These are phyloP conservation scores for Malacosoma neustria DNA, from an alignment of 2,888 invertebrate genomes.

Conservation along the genomic window DNA sequence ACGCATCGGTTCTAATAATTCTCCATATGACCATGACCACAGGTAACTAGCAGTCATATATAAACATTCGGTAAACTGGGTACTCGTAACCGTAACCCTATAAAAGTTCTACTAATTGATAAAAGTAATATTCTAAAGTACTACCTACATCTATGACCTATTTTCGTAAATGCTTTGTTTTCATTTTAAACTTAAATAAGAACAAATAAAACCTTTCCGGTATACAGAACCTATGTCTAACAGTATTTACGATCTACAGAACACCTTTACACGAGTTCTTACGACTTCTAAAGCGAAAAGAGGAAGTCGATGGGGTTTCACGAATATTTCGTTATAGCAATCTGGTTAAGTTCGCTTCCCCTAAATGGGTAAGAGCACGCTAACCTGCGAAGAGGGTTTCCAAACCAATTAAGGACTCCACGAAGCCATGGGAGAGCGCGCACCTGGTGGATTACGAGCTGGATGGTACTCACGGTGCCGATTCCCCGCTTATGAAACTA, in stretches of 20 bases:
- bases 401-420: constrained; percentile 70
- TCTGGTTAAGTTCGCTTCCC: constrained; percentile 65
- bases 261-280: constrained; percentile 38
- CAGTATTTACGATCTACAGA: constrained; percentile 36
- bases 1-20: too few species aligned
- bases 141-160: too few species aligned
- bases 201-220: too few species aligned
- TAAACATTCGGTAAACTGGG: too few species aligned
- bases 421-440: constrained; percentile 62
- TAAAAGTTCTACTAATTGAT: too few species aligned
- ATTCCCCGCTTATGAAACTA: constrained; percentile 40
- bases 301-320: constrained; percentile 54
- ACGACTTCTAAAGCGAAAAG: constrained; percentile 29
- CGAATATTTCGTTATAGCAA: constrained; percentile 64
- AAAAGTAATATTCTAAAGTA: too few species aligned
- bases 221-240: constrained; percentile 50
- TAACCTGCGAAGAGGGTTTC: constrained; percentile 66
- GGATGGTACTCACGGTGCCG: constrained; percentile 66
- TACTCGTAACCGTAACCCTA: too few species aligned
- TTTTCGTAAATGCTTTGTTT: too few species aligned
- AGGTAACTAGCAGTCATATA: too few species aligned
- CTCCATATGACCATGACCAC: too few species aligned
- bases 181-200: too few species aligned
- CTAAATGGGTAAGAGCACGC: constrained; percentile 63
- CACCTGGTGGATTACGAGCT: constrained; percentile 66